Conservation (phyloP, 2,888 invertebrate genomes). For the Papilio protenor region DNA sequence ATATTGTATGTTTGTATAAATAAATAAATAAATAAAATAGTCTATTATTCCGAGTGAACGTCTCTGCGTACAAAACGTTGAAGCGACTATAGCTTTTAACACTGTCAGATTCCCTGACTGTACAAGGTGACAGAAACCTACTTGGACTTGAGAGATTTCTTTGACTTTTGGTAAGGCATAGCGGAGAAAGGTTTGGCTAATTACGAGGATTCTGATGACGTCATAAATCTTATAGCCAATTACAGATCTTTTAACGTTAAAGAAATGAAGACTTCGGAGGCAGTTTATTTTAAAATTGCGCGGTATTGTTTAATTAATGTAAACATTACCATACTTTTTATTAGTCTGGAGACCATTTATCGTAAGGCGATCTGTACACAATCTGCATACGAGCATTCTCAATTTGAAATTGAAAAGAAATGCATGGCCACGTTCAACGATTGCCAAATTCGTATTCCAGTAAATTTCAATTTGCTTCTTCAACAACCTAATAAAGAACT, state of each 20-base stretch:
- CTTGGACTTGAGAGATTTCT: too few relatives aligned
- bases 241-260: background rate
- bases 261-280: background rate
- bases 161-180: background rate
- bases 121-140: too few relatives aligned
- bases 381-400: constrained; percentile 36
- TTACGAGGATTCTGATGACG: too few relatives aligned
- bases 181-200: background rate
- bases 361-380: background rate
- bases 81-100: too few relatives aligned
- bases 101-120: too few relatives aligned
- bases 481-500: constrained; percentile 37
- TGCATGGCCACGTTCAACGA: background rate
- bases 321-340: constrained; percentile 6
- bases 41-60: too few relatives aligned
- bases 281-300: background rate
- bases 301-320: background rate
- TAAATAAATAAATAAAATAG: too few relatives aligned
- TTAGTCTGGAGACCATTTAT: background rate
- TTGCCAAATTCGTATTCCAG: constrained; percentile 29
- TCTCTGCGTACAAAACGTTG: too few relatives aligned
- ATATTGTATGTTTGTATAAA: too few relatives aligned
- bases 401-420: constrained; percentile 19
- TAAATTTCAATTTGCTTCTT: constrained; percentile 14
- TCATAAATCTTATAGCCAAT: background rate